Conservation (phyloP, 2,888 invertebrate genomes). For the Melipona beecheii region DNA sequence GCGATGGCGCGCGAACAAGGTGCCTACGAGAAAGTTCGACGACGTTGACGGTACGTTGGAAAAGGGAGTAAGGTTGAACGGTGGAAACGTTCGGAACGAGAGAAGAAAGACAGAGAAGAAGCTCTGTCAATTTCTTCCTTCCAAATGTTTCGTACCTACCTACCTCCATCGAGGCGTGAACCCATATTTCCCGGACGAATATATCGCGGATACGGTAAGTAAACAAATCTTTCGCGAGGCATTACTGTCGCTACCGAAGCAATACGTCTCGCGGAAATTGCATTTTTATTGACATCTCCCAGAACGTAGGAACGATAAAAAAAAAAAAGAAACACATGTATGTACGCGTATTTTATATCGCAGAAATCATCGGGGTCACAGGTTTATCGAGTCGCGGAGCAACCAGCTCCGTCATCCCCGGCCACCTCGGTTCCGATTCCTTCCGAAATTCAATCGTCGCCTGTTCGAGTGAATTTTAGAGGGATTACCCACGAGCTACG, state of each 20-base stretch:
- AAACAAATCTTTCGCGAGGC: slow-evolving; percentile 50
- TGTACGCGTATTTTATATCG: not conserved
- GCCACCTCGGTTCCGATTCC: not conserved
- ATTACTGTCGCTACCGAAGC: slow-evolving; percentile 14
- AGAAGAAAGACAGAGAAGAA: slow-evolving; percentile 27
- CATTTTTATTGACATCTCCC: slow-evolving; percentile 47
- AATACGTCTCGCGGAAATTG: slow-evolving; percentile 36
- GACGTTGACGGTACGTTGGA: slow-evolving; percentile 21
- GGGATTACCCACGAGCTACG: too few relatives aligned
- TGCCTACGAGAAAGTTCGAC: slow-evolving; percentile 60
- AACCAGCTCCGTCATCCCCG: not conserved
- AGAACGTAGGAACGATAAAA: not conserved
- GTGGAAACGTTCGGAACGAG: not conserved
- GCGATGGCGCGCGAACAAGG: slow-evolving; percentile 58
- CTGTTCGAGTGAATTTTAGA: not conserved
- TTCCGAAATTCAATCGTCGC: slow-evolving; percentile 8
- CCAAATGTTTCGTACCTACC: slow-evolving; percentile 54
- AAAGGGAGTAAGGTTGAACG: not conserved
- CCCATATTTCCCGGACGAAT: slow-evolving; percentile 42
- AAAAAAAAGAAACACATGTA: too few relatives aligned
- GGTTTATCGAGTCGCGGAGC: slow-evolving; percentile 28
- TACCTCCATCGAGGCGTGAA: slow-evolving; percentile 45
- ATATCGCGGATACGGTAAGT: slow-evolving; percentile 39
- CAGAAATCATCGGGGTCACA: slow-evolving; percentile 28
- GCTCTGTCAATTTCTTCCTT: slow-evolving; percentile 57